Evolutionary conservation across 2,113 vertebrate genomes (phyloP).

Genomic region (Sebastes fasciatus): DNA sequence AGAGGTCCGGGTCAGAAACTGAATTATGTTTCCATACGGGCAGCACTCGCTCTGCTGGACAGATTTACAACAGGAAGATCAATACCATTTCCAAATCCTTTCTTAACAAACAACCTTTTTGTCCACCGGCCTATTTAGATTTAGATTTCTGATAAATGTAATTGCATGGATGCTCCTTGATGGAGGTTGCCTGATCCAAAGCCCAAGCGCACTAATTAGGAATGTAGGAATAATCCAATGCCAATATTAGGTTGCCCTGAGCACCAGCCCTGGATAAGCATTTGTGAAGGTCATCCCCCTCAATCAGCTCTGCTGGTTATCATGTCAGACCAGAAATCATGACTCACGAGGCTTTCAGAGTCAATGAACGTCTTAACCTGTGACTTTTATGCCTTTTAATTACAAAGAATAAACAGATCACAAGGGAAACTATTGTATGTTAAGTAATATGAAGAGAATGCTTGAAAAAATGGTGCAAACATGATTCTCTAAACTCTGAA

Average conservation of each 20-base stretch:
- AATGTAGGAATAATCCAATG: constrained; percentile 67
- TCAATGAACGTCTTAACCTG: constrained; percentile 55
- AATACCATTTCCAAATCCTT: constrained; percentile 48
- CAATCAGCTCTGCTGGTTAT: constrained; percentile 71
- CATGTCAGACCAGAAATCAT: constrained; percentile 64
- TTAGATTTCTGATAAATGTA: constrained; percentile 63
- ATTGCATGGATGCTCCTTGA: constrained; percentile 47
- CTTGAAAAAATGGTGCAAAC: neutral
- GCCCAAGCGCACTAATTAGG: constrained; percentile 61
- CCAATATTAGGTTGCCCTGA: constrained; percentile 70
- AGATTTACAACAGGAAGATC: constrained; percentile 36
- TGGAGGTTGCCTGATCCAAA: constrained; percentile 46
- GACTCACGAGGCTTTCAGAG: constrained; percentile 52
- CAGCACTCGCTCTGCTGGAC: neutral
- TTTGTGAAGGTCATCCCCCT: constrained; percentile 73
- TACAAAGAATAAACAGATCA: constrained; percentile 37
- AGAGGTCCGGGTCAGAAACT: neutral
- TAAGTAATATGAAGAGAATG: neutral
- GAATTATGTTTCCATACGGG: constrained; percentile 22
- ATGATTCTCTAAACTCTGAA: neutral
- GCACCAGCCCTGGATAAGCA: constrained; percentile 60
- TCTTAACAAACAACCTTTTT: constrained; percentile 38
- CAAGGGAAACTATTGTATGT: neutral
- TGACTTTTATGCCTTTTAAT: constrained; percentile 43
- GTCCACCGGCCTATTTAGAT: constrained; percentile 37